Percentiles rank a stretch among this genome's conserved stretches.
Evolutionary conservation across 2,113 vertebrate genomes (phyloP).

Genomic region (Erinaceus europaeus): DNA sequence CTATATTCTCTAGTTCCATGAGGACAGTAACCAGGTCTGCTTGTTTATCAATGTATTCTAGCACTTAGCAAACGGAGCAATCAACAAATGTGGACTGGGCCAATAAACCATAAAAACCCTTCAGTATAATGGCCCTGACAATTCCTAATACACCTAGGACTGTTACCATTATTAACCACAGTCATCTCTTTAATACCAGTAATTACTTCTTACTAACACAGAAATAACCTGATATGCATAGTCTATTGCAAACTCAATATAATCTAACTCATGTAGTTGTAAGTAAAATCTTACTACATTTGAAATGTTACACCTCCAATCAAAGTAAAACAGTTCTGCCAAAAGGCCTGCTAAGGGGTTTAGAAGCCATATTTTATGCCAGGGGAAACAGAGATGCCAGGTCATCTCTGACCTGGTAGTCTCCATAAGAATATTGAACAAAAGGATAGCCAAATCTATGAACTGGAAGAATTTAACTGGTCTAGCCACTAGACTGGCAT

Average conservation of each 20-base stretch:
- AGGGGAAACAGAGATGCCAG: too few species aligned
- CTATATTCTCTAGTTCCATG: neutral
- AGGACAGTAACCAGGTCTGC: neutral
- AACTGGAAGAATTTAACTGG: neutral
- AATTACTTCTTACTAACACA: conserved; percentile 9
- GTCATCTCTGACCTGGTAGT: neutral
- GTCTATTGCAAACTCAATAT: conserved; percentile 15
- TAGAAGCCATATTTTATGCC: neutral
- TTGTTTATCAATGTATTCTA: neutral
- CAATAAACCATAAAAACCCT: conserved; percentile 3
- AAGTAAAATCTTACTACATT: neutral
- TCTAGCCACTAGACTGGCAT: neutral
- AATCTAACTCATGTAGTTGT: neutral
- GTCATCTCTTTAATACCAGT: conserved; percentile 7
- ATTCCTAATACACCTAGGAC: conserved; percentile 16
- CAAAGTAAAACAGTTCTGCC: conserved; percentile 1
- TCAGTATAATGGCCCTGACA: neutral
- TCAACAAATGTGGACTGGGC: neutral
- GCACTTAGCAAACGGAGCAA: neutral
- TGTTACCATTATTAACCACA: neutral
- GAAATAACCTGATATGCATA: neutral
- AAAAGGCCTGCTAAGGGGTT: neutral
- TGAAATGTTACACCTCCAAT: neutral
- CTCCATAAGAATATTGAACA: neutral
- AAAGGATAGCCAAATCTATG: neutral